Evolutionary conservation across 1,140 invertebrate genomes (phyloP).

Genomic region (Tenebrio molitor): DNA sequence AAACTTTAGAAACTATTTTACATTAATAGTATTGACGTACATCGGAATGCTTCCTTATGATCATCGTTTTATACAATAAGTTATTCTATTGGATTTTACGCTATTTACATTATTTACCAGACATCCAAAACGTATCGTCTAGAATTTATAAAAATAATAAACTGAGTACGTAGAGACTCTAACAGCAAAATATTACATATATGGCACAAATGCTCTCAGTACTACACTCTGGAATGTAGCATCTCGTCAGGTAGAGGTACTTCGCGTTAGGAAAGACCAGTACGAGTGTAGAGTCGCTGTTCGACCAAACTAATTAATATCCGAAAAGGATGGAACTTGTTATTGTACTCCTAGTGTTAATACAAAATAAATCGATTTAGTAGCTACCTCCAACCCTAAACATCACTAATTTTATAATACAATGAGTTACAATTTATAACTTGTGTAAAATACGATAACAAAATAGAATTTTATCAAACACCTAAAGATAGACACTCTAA

Average conservation of each 20-base stretch:
- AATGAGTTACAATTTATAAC: not conserved
- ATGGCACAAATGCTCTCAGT: slow-evolving; percentile 39
- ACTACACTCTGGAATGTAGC: not conserved
- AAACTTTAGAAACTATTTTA: slow-evolving; percentile 20
- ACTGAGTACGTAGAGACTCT: not conserved
- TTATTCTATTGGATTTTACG: not conserved
- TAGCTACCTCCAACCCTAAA: slow-evolving; percentile 18
- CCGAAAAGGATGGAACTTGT: slow-evolving; percentile 17
- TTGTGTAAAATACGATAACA: slow-evolving; percentile 21
- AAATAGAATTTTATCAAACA: slow-evolving; percentile 31
- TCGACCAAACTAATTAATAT: not conserved
- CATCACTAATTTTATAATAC: slow-evolving; percentile 18
- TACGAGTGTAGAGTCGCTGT: not conserved
- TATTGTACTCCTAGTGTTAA: slow-evolving; percentile 30
- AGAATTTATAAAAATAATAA: slow-evolving; percentile 32
- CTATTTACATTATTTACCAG: slow-evolving; percentile 34
- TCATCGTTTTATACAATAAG: slow-evolving; percentile 13
- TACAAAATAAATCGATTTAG: slow-evolving; percentile 27
- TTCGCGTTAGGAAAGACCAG: slow-evolving; percentile 26
- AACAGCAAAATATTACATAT: slow-evolving; percentile 41
- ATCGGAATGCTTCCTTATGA: slow-evolving; percentile 10
- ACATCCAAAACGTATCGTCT: slow-evolving; percentile 7
- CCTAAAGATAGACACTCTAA: slow-evolving; percentile 8
- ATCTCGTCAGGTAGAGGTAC: slow-evolving; percentile 6
- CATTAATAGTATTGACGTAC: slow-evolving; percentile 27